Evolutionary conservation across 2,888 invertebrate genomes (phyloP).

Genomic region (Idaea aversata): DNA sequence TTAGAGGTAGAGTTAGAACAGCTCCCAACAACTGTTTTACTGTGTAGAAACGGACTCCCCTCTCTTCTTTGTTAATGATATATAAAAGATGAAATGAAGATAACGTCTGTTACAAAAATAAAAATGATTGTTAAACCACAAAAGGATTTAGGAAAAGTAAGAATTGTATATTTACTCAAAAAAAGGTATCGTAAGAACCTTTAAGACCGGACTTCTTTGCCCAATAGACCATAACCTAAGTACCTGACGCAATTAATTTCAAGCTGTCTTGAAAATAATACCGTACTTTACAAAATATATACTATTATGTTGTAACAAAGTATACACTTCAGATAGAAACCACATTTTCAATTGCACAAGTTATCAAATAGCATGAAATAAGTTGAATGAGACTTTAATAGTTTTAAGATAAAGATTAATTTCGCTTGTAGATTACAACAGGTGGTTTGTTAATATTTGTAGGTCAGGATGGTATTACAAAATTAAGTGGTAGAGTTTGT

Average conservation of each 20-base stretch:
- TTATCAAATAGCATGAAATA: constrained; percentile 17
- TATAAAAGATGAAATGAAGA: neutral
- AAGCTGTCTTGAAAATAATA: neutral
- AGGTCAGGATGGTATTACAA: constrained; percentile 28
- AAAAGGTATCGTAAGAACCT: neutral
- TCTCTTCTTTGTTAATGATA: neutral
- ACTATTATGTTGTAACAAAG: constrained; percentile 15
- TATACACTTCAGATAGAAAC: constrained; percentile 20
- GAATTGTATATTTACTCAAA: too few species aligned
- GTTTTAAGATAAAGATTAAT: constrained; percentile 11
- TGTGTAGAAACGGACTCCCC: too few species aligned
- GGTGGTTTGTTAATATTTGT: constrained; percentile 27
- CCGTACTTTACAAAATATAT: neutral
- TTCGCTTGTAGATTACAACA: constrained; percentile 10
- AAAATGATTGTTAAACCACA: too few species aligned
- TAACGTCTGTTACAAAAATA: neutral
- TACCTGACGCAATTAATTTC: constrained; percentile 7
- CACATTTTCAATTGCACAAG: constrained; percentile 25
- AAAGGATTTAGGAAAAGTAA: too few species aligned
- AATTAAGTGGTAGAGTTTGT: constrained; percentile 19
- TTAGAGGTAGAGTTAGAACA: too few species aligned
- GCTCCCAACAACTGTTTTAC: too few species aligned
- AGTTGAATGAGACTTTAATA: constrained; percentile 15
- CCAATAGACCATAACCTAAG: neutral
- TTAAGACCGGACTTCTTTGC: neutral